phyloP scores from a whole-genome alignment of 1,140 invertebrate genomes.

The Thaumatotibia leucotreta region DNA sequence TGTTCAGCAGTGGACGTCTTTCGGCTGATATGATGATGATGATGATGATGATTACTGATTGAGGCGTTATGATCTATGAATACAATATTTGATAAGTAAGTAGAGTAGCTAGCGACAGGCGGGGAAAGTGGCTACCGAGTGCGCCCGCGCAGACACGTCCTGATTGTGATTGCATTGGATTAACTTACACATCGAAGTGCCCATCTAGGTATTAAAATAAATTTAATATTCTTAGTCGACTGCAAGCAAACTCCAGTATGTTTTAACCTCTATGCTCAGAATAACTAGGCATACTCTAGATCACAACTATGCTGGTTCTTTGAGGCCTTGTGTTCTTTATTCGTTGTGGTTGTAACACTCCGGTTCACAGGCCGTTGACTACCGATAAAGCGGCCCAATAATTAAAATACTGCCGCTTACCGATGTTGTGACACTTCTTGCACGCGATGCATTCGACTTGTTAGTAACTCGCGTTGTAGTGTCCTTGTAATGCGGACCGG shows the following conservation, averaged over 20 bases:
- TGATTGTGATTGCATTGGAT: not conserved
- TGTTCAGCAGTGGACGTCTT: too few relatives aligned
- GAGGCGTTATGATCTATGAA: too few relatives aligned
- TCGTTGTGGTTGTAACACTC: not conserved
- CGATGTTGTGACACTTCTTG: not conserved
- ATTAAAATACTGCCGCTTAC: not conserved
- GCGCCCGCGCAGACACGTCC: not conserved
- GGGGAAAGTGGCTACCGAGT: not conserved
- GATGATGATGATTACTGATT: too few relatives aligned
- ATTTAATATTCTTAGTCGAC: not conserved
- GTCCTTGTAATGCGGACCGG: not conserved
- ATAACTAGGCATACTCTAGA: not conserved
- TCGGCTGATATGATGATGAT: too few relatives aligned
- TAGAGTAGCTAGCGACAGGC: not conserved
- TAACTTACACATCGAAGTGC: not conserved
- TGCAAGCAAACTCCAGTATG: not conserved
- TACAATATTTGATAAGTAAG: not conserved
- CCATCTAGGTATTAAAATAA: not conserved
- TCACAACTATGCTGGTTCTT: not conserved
- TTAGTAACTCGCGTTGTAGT: not conserved
- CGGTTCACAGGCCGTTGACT: not conserved
- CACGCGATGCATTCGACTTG: not conserved
- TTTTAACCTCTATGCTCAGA: not conserved
- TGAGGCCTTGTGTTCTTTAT: not conserved
- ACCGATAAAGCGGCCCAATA: not conserved